Conservation (phyloP, 2,113 vertebrate genomes). For the Diglossa brunneiventris region DNA sequence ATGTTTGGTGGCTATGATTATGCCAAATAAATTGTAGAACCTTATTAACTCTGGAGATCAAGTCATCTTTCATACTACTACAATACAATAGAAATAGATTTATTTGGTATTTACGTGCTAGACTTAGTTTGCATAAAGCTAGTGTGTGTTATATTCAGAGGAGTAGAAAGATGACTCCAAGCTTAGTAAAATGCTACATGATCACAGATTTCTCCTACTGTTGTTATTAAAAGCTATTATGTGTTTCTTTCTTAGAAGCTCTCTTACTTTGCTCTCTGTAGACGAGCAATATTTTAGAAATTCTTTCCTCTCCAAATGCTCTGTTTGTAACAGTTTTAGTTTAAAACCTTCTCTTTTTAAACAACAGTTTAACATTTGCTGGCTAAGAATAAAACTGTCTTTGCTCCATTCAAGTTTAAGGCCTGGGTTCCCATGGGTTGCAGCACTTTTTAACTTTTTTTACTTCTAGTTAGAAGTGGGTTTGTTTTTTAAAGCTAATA, state of each 20-base stretch:
- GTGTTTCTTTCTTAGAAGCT: background rate
- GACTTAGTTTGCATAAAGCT: slow-evolving; percentile 46
- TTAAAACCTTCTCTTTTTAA: background rate
- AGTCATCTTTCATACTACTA: background rate
- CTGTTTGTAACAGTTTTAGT: background rate
- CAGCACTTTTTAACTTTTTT: background rate
- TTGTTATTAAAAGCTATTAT: slow-evolving; percentile 16
- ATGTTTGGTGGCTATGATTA: background rate
- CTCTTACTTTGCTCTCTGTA: background rate
- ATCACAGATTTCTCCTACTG: slow-evolving; percentile 10
- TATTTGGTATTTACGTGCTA: slow-evolving; percentile 46
- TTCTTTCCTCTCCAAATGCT: background rate
- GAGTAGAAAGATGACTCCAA: slow-evolving; percentile 27
- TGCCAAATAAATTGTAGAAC: background rate
- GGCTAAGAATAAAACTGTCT: slow-evolving; percentile 19
- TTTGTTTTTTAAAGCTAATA: slow-evolving; percentile 45
- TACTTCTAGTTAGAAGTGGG: slow-evolving; percentile 14
- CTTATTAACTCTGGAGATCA: slow-evolving; percentile 17
- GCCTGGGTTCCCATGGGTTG: background rate
- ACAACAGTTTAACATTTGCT: background rate
- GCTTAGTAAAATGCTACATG: slow-evolving; percentile 45
- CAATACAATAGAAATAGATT: slow-evolving; percentile 1
- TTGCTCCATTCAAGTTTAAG: slow-evolving; percentile 21
- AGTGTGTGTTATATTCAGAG: slow-evolving; percentile 29
- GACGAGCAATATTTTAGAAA: background rate